Percentiles rank a stretch among this genome's conserved stretches.
These are phyloP conservation scores for Orthosia incerta DNA, from an alignment of 2,888 invertebrate species.

Conservation along the genomic window DNA sequence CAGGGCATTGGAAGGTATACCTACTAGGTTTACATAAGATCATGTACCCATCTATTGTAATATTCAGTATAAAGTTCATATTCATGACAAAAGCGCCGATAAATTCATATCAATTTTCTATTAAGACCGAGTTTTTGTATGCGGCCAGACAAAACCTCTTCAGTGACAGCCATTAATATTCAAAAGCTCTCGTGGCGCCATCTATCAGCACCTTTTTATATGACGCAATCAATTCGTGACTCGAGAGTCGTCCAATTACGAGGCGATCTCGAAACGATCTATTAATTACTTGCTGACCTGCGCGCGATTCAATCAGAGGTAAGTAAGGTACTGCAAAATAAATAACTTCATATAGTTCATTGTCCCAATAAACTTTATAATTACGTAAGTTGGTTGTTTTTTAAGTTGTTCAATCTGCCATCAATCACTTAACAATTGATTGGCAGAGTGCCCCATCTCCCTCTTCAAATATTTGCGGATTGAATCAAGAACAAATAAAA, in stretches of 20 bases:
- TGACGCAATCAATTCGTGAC: slow-evolving; percentile 79
- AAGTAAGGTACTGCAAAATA: background rate
- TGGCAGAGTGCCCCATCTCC: slow-evolving; percentile 23
- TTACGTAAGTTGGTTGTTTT: background rate
- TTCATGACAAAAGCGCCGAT: slow-evolving; percentile 7
- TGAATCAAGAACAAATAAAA: slow-evolving; percentile 11
- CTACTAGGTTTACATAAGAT: background rate
- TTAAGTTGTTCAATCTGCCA: slow-evolving; percentile 9
- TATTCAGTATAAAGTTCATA: slow-evolving; percentile 2
- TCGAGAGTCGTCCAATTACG: slow-evolving; percentile 85
- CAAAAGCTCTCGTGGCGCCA: slow-evolving; percentile 78
- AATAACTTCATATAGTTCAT: background rate
- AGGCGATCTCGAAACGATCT: slow-evolving; percentile 77
- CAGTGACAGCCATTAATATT: slow-evolving; percentile 81
- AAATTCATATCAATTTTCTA: slow-evolving; percentile 38
- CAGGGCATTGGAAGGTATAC: background rate
- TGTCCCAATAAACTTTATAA: slow-evolving; percentile 6
- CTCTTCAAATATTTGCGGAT: slow-evolving; percentile 24
- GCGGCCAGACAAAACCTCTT: slow-evolving; percentile 77
- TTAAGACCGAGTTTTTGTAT: slow-evolving; percentile 40
- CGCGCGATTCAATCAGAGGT: slow-evolving; percentile 49
- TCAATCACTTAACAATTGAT: slow-evolving; percentile 21
- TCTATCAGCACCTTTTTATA: slow-evolving; percentile 80
- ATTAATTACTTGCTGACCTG: slow-evolving; percentile 81
- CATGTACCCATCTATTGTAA: background rate